A percentile compares a stretch with the other conserved stretches of the same genome.
Evolutionary conservation across 2,888 invertebrate genomes (phyloP).

Genomic region (Julus scandinavius): DNA sequence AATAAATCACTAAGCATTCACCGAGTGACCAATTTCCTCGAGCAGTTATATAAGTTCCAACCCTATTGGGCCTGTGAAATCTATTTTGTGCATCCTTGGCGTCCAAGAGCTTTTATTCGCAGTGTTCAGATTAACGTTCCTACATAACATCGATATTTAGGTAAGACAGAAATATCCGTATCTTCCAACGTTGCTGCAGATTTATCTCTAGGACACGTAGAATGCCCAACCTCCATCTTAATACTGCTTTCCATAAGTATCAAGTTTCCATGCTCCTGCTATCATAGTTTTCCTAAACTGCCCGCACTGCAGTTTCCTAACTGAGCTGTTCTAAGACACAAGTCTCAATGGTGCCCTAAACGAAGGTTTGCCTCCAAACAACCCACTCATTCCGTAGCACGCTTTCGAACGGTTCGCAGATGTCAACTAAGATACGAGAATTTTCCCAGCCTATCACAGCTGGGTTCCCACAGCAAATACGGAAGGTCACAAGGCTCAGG

Average conservation of each 20-base stretch:
- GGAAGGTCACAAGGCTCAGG: constrained; percentile 8
- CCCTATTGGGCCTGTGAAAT: background rate
- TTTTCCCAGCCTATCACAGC: constrained; percentile 42
- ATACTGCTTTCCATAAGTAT: background rate
- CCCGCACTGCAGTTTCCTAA: background rate
- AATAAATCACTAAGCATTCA: background rate
- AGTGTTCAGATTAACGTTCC: constrained; percentile 17
- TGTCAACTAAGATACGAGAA: constrained; percentile 13
- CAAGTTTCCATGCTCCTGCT: background rate
- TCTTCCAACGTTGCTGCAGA: background rate
- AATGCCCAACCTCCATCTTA: background rate
- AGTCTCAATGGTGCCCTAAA: background rate
- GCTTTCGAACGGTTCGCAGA: background rate
- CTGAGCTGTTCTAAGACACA: background rate
- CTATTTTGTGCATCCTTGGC: background rate
- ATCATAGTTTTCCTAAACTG: background rate
- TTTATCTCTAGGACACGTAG: background rate
- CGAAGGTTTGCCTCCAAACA: background rate
- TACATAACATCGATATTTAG: background rate
- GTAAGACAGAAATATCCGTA: background rate
- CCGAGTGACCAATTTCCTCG: background rate
- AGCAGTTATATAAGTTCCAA: background rate
- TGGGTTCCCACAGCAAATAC: constrained; percentile 44
- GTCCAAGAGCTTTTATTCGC: background rate
- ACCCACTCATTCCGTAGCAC: background rate